A percentile compares a stretch with the other conserved stretches of the same genome.
These are phyloP conservation scores for Callyntrura guangdongensis DNA, from an alignment of 2,888 invertebrate genomes.

Conservation along the genomic window DNA sequence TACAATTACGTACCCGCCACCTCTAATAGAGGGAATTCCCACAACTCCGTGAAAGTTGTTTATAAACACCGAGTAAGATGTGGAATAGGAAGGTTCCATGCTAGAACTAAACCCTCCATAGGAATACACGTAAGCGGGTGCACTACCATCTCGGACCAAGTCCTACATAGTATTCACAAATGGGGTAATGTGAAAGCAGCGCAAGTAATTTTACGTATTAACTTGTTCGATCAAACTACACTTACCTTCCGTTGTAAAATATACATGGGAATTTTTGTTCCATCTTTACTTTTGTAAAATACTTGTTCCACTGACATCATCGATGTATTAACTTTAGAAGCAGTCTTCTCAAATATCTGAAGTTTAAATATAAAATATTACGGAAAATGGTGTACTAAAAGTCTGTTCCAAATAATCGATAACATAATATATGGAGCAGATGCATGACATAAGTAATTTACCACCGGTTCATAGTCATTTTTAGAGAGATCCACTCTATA, in stretches of 20 bases:
- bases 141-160: slow-evolving; percentile 48
- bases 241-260: slow-evolving; percentile 91
- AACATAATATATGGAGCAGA: too few species aligned
- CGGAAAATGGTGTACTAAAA: too few species aligned
- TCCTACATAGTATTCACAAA: slow-evolving; percentile 33
- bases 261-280: slow-evolving; percentile 98
- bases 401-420: too few species aligned
- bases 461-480: slow-evolving; percentile 39
- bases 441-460: too few species aligned
- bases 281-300: slow-evolving; percentile 97
- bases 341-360: slow-evolving; percentile 89
- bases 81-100: slow-evolving; percentile 95
- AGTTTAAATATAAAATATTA: too few species aligned
- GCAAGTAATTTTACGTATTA: not conserved
- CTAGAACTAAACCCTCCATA: slow-evolving; percentile 94
- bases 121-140: slow-evolving; percentile 68
- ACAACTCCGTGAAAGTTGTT: slow-evolving; percentile 94
- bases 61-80: slow-evolving; percentile 87
- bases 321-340: slow-evolving; percentile 86
- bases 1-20: slow-evolving; percentile 90
- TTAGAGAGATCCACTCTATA: slow-evolving; percentile 91
- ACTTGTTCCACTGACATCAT: slow-evolving; percentile 90
- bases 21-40: slow-evolving; percentile 97
- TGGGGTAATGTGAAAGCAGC: not conserved
- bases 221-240: too few species aligned